Conservation (phyloP, 1,140 invertebrate species). For the Campoletis sonorensis region DNA sequence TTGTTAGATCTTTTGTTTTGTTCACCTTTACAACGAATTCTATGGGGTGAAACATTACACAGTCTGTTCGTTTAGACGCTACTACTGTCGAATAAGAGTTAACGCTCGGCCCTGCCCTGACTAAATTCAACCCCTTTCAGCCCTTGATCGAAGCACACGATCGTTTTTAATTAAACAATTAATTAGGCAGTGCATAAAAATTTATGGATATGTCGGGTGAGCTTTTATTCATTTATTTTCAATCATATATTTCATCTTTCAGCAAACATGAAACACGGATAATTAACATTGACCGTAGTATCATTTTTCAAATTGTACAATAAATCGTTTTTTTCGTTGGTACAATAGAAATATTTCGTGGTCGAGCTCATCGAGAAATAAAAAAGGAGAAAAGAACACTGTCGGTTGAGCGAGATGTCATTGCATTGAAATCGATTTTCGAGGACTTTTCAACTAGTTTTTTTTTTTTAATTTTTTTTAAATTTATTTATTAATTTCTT, state of each 20-base stretch:
- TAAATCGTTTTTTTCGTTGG: background rate
- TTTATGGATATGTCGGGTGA: conserved; percentile 59
- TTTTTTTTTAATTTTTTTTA: no score
- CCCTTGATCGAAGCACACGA: conserved; percentile 48
- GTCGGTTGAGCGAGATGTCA: background rate
- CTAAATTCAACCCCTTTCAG: conserved; percentile 1
- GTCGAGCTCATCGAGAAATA: conserved; percentile 1
- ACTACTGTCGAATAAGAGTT: conserved; percentile 36
- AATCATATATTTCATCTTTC: background rate
- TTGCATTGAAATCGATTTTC: no score
- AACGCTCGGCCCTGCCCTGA: conserved; percentile 52
- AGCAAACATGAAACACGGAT: background rate
- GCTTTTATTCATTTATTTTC: conserved; percentile 25
- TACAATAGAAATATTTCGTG: background rate
- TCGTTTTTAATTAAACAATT: conserved; percentile 34
- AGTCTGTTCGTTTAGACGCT: conserved; percentile 49
- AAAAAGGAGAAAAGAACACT: background rate
- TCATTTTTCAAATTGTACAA: background rate
- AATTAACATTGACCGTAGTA: background rate
- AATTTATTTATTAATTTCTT: no score
- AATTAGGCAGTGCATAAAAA: conserved; percentile 62
- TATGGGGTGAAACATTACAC: conserved; percentile 64
- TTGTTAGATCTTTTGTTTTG: conserved; percentile 43
- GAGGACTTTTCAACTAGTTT: no score
- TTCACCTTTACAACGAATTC: conserved; percentile 64